These are phyloP conservation scores for Coilia nasus DNA, from an alignment of 2,797 vertebrate species.

Conservation along the genomic window DNA sequence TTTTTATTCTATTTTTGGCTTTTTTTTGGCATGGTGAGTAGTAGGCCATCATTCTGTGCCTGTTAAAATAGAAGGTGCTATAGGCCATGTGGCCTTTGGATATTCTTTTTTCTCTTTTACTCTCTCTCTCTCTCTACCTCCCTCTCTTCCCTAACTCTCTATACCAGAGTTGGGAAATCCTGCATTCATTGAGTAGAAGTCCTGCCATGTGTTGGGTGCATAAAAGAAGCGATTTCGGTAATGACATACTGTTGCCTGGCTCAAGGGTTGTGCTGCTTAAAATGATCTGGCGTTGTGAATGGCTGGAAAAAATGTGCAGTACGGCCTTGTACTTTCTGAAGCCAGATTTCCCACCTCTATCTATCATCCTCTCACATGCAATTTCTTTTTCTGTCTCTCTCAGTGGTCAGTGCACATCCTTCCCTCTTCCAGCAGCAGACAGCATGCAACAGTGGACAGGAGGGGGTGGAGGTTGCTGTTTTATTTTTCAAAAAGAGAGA, in stretches of 20 bases:
- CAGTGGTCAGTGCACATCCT: neutral
- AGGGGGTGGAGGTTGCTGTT: neutral
- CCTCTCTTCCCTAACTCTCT: neutral
- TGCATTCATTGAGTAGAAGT: no score
- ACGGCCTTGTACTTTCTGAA: no score
- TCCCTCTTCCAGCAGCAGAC: neutral
- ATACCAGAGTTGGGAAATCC: no score
- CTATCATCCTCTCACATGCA: neutral
- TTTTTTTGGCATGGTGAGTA: neutral
- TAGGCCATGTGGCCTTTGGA: conserved; percentile 11
- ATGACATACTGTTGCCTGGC: no score
- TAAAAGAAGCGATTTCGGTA: no score
- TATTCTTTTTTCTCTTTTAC: neutral
- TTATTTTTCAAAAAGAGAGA: neutral
- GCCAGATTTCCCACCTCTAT: no score
- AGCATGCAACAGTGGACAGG: neutral
- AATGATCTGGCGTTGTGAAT: no score
- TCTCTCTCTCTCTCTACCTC: neutral
- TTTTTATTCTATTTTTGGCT: neutral
- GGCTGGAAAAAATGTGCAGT: no score
- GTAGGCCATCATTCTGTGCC: conserved; percentile 19
- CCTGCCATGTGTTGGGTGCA: no score
- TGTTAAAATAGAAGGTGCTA: conserved; percentile 38
- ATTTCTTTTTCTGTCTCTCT: neutral
- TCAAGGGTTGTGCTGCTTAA: no score